Evolutionary conservation across 2,113 vertebrate species (phyloP).

Genomic region (Alces alces): DNA sequence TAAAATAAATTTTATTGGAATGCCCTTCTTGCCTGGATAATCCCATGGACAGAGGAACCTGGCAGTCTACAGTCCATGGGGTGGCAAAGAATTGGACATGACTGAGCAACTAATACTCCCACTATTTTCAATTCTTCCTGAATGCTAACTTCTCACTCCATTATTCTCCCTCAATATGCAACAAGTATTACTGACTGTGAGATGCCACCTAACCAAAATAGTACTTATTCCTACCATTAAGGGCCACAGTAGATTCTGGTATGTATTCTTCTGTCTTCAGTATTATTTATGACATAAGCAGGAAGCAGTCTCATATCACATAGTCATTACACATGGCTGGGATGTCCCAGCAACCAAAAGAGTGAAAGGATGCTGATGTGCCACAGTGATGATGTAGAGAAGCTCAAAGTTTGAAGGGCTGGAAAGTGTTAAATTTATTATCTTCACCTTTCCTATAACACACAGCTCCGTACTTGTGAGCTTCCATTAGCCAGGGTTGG

Average conservation of each 20-base stretch:
- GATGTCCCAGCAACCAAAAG: background rate
- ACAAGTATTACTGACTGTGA: background rate
- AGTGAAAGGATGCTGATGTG: background rate
- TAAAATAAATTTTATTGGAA: background rate
- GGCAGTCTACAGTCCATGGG: background rate
- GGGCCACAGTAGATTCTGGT: background rate
- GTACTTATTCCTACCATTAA: background rate
- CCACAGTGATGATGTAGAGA: fast-evolving
- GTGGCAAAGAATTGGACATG: background rate
- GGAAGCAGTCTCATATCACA: background rate
- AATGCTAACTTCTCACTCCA: background rate
- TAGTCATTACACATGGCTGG: background rate
- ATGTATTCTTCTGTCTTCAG: background rate
- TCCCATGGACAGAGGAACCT: background rate
- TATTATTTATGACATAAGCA: background rate
- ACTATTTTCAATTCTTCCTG: background rate
- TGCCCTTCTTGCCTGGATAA: background rate
- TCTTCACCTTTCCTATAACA: background rate
- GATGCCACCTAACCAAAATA: background rate
- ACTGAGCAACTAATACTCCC: background rate
- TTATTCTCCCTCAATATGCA: background rate
- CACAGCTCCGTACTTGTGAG: background rate
- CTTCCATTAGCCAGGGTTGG: background rate
- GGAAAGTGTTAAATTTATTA: background rate
- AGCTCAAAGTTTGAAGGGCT: background rate